Conservation (phyloP, 2,797 vertebrate species). For the Cuniculus paca region DNA sequence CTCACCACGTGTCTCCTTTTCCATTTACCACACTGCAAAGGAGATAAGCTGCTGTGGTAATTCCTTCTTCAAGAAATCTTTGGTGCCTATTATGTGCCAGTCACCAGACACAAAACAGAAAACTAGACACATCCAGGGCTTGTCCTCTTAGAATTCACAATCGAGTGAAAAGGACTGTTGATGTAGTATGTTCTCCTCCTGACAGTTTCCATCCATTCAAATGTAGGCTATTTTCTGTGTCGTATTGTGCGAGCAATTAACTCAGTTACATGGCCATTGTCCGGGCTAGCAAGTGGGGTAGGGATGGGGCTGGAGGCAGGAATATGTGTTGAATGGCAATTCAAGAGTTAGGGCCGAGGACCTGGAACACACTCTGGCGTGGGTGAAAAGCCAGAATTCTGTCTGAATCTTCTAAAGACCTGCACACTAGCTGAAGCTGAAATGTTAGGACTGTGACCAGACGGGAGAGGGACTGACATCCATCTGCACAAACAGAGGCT, state of each 20-base stretch:
- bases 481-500: not conserved
- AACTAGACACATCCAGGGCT: not conserved
- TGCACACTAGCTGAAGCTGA: not conserved
- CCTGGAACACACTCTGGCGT: not conserved
- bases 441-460: fast-evolving
- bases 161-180: not conserved
- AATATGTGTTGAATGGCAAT: not conserved
- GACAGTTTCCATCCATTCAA: not conserved
- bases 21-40: not conserved
- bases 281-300: not conserved
- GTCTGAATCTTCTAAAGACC: not conserved
- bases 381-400: not conserved
- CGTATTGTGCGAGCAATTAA: not conserved
- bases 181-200: not conserved
- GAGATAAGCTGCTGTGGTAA: not conserved
- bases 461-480: too few relatives aligned
- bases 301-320: not conserved
- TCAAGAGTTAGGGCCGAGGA: not conserved
- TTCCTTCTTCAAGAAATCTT: conserved; percentile 12
- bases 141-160: not conserved
- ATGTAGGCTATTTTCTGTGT: not conserved
- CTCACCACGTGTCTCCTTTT: not conserved
- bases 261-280: not conserved
- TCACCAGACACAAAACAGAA: not conserved
- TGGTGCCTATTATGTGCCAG: not conserved